A percentile compares a stretch with the other conserved stretches of the same genome.
phyloP scores from a whole-genome alignment of 2,888 invertebrate genomes.

The Halictus quadricinctus region DNA sequence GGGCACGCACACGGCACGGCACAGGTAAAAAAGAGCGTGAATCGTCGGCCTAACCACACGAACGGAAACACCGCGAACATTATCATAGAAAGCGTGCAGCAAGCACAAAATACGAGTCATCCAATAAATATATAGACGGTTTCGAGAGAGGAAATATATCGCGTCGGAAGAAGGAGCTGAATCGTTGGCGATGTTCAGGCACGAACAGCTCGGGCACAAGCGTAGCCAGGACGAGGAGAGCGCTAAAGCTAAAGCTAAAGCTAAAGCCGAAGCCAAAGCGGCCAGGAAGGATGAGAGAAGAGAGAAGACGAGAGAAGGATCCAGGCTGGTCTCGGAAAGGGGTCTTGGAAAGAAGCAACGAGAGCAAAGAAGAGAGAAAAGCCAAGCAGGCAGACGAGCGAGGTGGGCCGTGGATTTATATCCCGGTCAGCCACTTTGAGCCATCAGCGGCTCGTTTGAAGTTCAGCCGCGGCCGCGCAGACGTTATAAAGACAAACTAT shows the following conservation, averaged over 20 bases:
- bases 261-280: not conserved
- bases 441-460: constrained; percentile 83
- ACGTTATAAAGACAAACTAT: constrained; percentile 83
- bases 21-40: constrained; percentile 26
- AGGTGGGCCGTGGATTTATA: constrained; percentile 82
- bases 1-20: not conserved
- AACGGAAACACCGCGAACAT: constrained; percentile 25
- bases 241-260: not conserved
- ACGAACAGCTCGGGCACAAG: constrained; percentile 17
- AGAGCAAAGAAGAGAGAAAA: constrained; percentile 47
- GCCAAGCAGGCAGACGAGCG: constrained; percentile 67
- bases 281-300: constrained; percentile 32
- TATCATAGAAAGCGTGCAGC: constrained; percentile 48
- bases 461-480: constrained; percentile 79
- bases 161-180: constrained; percentile 30
- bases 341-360: not conserved
- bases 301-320: not conserved
- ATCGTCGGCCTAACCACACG: constrained; percentile 10
- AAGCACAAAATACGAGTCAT: constrained; percentile 20
- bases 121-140: constrained; percentile 49
- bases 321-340: constrained; percentile 5
- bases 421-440: constrained; percentile 81
- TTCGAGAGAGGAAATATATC: constrained; percentile 37
- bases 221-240: constrained; percentile 31
- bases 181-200: constrained; percentile 28